Conservation (phyloP, 2,888 invertebrate species). For the Boloria euphrosyne region DNA sequence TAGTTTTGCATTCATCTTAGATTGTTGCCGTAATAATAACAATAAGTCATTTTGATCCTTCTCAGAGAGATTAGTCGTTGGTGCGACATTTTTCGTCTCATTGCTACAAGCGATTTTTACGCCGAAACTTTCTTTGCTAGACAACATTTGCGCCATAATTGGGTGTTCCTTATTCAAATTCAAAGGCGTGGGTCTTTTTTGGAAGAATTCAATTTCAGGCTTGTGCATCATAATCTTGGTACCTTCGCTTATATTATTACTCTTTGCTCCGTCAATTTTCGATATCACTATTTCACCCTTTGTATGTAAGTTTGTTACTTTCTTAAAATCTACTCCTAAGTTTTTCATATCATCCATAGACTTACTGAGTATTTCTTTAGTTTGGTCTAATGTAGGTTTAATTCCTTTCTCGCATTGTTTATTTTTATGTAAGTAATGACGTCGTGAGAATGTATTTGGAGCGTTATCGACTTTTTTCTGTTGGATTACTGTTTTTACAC, state of each 20-base stretch:
- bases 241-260: conserved; percentile 22
- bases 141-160: conserved; percentile 36
- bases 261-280: conserved; percentile 34
- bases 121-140: conserved; percentile 10
- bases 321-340: conserved; percentile 31
- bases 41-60: conserved; percentile 62
- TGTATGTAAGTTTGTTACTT: conserved; percentile 41
- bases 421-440: conserved; percentile 71
- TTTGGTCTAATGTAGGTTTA: conserved; percentile 44
- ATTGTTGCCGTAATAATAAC: conserved; percentile 58
- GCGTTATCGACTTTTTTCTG: conserved; percentile 61
- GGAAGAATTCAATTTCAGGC: neutral
- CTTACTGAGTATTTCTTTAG: conserved; percentile 16
- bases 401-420: conserved; percentile 58
- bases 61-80: conserved; percentile 48
- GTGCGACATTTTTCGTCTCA: conserved; percentile 14
- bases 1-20: conserved; percentile 47
- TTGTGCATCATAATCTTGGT: conserved; percentile 25
- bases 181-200: conserved; percentile 1
- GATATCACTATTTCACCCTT: conserved; percentile 41
- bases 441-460: conserved; percentile 70
- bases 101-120: conserved; percentile 1
- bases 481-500: conserved; percentile 44
- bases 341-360: conserved; percentile 18
- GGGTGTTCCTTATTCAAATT: conserved; percentile 30